These are phyloP conservation scores for Eupithecia vulgata DNA, from an alignment of 2,888 invertebrate species.

Conservation along the genomic window DNA sequence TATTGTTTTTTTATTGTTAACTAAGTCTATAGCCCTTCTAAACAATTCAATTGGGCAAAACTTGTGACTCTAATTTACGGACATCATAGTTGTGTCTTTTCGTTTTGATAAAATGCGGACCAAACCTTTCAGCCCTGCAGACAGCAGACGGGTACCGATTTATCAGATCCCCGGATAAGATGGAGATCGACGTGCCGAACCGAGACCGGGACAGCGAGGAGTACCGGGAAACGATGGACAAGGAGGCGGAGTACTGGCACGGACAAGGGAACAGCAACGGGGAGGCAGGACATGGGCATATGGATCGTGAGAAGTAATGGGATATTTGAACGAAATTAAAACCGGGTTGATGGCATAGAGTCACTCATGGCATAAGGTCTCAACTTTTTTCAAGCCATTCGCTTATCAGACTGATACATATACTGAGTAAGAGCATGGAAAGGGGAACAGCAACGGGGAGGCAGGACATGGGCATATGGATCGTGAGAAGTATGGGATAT, in stretches of 20 bases:
- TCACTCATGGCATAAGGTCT: no score
- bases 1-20: no score
- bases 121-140: slow-evolving; percentile 22
- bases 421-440: slow-evolving; percentile 54
- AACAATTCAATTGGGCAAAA: no score
- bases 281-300: slow-evolving; percentile 44
- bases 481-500: slow-evolving; percentile 49
- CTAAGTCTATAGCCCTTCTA: no score
- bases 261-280: slow-evolving; percentile 47
- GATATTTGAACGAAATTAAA: no score
- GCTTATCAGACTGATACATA: slow-evolving; percentile 45
- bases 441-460: slow-evolving; percentile 45
- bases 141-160: slow-evolving; percentile 36
- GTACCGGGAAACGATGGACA: slow-evolving; percentile 46
- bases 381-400: no score
- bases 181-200: slow-evolving; percentile 52
- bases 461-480: slow-evolving; percentile 46
- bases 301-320: slow-evolving; percentile 42
- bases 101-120: no score
- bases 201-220: slow-evolving; percentile 42
- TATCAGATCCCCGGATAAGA: slow-evolving; percentile 53
- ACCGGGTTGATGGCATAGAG: no score
- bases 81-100: no score
- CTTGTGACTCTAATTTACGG: no score
- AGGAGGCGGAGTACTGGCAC: slow-evolving; percentile 53